Percentiles rank a stretch among this genome's conserved stretches.
phyloP scores from a whole-genome alignment of 1,140 invertebrate species.

The Dermatophagoides farinae region DNA sequence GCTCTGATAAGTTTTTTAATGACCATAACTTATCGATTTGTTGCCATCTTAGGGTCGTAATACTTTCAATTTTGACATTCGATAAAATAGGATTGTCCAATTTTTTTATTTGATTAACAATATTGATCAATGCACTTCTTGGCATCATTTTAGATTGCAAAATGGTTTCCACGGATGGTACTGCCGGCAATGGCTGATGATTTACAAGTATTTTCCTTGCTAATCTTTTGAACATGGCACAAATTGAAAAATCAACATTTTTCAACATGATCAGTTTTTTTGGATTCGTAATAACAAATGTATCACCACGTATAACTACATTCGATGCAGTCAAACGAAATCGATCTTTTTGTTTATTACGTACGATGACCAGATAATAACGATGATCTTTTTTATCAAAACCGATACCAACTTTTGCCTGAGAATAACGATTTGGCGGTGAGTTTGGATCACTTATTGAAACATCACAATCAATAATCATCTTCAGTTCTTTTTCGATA shows the following conservation, averaged over 20 bases:
- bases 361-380: background rate
- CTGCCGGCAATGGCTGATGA: background rate
- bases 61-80: background rate
- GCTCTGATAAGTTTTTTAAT: background rate
- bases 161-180: background rate
- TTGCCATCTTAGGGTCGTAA: background rate
- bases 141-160: background rate
- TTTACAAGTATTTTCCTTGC: background rate
- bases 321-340: background rate
- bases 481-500: background rate
- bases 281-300: background rate
- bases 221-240: background rate
- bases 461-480: slow-evolving; percentile 4
- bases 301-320: background rate
- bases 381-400: background rate
- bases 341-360: background rate
- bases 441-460: background rate
- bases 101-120: background rate
- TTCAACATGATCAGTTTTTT: background rate
- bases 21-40: background rate
- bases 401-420: background rate
- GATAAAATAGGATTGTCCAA: background rate
- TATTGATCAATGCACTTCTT: background rate
- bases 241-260: background rate
- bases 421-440: background rate